Evolutionary conservation across 1,140 invertebrate species (phyloP).

Genomic region (Drosophila micromelanica): DNA sequence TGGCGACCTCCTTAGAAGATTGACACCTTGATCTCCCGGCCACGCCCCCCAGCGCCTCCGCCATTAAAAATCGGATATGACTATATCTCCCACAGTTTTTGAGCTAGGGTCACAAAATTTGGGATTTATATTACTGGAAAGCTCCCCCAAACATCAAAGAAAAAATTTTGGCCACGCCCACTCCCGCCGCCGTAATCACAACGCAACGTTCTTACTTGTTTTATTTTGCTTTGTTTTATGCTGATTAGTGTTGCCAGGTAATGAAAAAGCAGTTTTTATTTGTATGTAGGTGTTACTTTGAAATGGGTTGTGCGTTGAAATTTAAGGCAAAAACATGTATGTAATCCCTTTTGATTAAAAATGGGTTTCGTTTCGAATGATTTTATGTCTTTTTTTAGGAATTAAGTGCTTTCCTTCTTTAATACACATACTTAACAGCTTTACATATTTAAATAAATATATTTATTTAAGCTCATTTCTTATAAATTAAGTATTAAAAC

Average conservation of each 20-base stretch:
- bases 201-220: too few relatives aligned
- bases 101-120: too few relatives aligned
- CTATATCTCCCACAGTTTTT: too few relatives aligned
- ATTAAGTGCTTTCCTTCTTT: neutral
- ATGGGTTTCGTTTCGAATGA: constrained; percentile 8
- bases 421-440: constrained; percentile 8
- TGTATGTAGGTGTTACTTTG: constrained; percentile 33
- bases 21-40: too few relatives aligned
- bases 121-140: too few relatives aligned
- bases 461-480: neutral
- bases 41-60: too few relatives aligned
- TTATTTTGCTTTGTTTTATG: constrained; percentile 14
- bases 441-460: neutral
- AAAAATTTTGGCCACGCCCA: too few relatives aligned
- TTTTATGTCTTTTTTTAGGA: constrained; percentile 5
- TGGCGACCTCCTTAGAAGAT: too few relatives aligned
- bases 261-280: constrained; percentile 22
- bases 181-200: too few relatives aligned
- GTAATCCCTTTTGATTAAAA: constrained; percentile 15
- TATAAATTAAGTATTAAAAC: too few relatives aligned
- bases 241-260: constrained; percentile 41
- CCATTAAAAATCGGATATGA: too few relatives aligned
- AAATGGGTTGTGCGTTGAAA: constrained; percentile 20
- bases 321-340: constrained; percentile 13
- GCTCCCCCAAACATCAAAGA: too few relatives aligned